These are phyloP conservation scores for Pseudoips prasinana DNA, from an alignment of 2,888 invertebrate genomes.

Conservation along the genomic window DNA sequence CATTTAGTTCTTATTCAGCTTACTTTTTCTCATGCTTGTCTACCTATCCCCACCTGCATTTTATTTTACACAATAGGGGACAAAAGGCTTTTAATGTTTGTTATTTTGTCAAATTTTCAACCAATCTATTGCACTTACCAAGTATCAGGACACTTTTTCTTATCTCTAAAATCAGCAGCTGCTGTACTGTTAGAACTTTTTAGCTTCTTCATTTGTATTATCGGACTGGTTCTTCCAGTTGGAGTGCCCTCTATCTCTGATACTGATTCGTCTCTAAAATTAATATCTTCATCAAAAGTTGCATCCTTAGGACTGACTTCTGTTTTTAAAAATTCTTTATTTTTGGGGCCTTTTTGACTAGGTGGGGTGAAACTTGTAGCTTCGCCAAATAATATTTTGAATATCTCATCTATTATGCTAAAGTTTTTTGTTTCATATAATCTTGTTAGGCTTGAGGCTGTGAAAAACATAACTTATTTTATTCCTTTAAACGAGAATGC, in stretches of 20 bases:
- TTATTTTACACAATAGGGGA: too few species aligned
- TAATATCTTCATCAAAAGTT: conserved; percentile 33
- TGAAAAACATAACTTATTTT: too few species aligned
- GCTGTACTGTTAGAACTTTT: conserved; percentile 24
- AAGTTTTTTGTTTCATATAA: conserved; percentile 61
- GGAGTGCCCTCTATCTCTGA: conserved; percentile 67
- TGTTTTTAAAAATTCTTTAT: background rate
- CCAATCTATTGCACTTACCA: too few species aligned
- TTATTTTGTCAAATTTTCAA: too few species aligned
- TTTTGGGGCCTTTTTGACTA: background rate
- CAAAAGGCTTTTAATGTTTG: too few species aligned
- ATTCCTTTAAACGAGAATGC: too few species aligned
- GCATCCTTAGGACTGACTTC: conserved; percentile 11
- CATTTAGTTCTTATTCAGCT: too few species aligned
- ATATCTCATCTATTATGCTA: conserved; percentile 48
- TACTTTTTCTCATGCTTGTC: too few species aligned
- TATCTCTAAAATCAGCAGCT: conserved; percentile 49
- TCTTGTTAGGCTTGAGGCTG: conserved; percentile 52
- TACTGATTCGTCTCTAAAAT: conserved; percentile 47
- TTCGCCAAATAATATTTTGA: conserved; percentile 56
- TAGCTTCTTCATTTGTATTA: conserved; percentile 53
- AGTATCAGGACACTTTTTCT: conserved; percentile 60
- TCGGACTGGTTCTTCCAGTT: conserved; percentile 62
- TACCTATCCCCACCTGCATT: too few species aligned
- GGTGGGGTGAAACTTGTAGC: conserved; percentile 5